A percentile compares a stretch with the other conserved stretches of the same genome.
Evolutionary conservation across 2,113 vertebrate genomes (phyloP).

Genomic region (Trematomus loennbergii): DNA sequence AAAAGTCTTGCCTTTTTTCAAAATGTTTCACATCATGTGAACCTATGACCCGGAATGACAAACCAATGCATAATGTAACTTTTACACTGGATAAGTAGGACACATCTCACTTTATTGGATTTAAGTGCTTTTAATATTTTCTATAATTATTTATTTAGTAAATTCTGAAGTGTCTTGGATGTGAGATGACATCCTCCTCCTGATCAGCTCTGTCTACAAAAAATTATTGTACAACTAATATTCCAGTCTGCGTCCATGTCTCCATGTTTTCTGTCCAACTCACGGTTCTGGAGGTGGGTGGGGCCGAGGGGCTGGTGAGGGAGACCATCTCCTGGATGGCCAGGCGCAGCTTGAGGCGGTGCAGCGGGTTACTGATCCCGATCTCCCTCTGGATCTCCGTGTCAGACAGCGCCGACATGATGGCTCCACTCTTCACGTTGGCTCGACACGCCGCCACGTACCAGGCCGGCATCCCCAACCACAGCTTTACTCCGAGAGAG

Average conservation of each 20-base stretch:
- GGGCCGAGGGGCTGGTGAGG: constrained; percentile 96
- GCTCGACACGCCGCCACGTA: constrained; percentile 97
- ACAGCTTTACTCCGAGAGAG: constrained; percentile 84
- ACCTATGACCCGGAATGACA: too few species aligned
- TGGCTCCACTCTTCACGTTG: constrained; percentile 98
- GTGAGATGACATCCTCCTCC: not conserved
- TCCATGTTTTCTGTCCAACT: constrained; percentile 75
- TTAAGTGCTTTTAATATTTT: too few species aligned
- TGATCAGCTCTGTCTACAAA: not conserved
- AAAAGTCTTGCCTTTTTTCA: too few species aligned
- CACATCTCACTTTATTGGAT: too few species aligned
- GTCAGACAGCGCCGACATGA: constrained; percentile 98
- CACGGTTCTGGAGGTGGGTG: constrained; percentile 97
- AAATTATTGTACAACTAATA: constrained; percentile 3
- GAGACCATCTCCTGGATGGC: constrained; percentile 99
- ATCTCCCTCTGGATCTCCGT: constrained; percentile 99
- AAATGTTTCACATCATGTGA: too few species aligned
- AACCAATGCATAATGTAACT: too few species aligned
- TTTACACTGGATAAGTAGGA: too few species aligned
- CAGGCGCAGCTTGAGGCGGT: constrained; percentile 94
- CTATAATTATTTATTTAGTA: too few species aligned
- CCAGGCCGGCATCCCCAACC: constrained; percentile 99
- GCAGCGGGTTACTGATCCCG: constrained; percentile 97
- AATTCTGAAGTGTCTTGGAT: too few species aligned
- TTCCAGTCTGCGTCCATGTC: not conserved